Evolutionary conservation across 2,888 invertebrate genomes (phyloP).

Genomic region (Byasa hedistus): DNA sequence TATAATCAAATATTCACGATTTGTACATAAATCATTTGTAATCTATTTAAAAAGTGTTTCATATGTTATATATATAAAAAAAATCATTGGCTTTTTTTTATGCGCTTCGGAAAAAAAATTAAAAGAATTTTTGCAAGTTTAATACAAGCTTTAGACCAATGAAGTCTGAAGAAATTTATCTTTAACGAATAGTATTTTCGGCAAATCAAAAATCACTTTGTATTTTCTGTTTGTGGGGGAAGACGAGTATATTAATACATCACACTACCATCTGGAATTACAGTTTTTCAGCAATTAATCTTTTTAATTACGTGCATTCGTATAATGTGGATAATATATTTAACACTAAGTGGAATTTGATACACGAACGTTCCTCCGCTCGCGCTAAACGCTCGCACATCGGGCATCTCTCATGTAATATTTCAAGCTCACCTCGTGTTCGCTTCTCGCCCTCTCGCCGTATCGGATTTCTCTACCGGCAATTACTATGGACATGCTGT

Average conservation of each 20-base stretch:
- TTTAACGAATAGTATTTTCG: too few relatives aligned
- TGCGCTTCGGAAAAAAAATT: too few relatives aligned
- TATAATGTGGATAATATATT: slow-evolving; percentile 23
- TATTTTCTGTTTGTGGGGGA: not conserved
- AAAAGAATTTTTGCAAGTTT: too few relatives aligned
- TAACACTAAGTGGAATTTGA: slow-evolving; percentile 32
- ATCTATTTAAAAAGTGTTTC: too few relatives aligned
- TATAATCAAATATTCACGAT: too few relatives aligned
- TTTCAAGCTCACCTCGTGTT: slow-evolving; percentile 55
- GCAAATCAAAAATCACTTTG: not conserved
- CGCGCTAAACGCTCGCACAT: slow-evolving; percentile 46
- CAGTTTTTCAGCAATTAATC: slow-evolving; percentile 5
- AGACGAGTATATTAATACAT: slow-evolving; percentile 26
- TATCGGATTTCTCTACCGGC: slow-evolving; percentile 49
- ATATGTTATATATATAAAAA: too few relatives aligned
- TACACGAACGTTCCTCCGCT: slow-evolving; percentile 34
- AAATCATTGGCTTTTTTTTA: too few relatives aligned
- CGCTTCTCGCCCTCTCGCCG: slow-evolving; percentile 51
- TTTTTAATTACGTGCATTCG: slow-evolving; percentile 32
- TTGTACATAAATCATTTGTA: too few relatives aligned
- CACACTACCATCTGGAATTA: not conserved
- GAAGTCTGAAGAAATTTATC: too few relatives aligned
- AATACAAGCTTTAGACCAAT: too few relatives aligned
- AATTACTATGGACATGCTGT: slow-evolving; percentile 24
- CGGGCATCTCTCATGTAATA: slow-evolving; percentile 43